These are phyloP conservation scores for Momotus momota DNA, from an alignment of 2,797 vertebrate genomes.

Conservation along the genomic window DNA sequence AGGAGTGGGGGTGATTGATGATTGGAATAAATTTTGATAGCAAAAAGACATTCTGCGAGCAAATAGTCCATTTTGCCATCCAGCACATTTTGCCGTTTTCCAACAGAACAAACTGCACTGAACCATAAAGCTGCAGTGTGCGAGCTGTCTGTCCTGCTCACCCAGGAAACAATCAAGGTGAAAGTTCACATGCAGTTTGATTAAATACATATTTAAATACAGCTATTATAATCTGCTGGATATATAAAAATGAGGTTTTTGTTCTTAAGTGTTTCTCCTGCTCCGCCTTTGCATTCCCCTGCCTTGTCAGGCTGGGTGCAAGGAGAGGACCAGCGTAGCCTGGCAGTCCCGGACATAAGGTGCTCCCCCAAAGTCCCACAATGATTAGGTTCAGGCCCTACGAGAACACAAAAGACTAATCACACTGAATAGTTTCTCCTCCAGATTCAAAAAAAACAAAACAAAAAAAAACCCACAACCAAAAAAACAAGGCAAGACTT, in stretches of 20 bases:
- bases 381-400: background rate
- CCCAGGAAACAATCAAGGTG: background rate
- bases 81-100: background rate
- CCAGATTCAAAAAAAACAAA: background rate
- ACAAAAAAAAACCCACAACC: background rate
- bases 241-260: background rate
- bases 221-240: background rate
- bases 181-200: background rate
- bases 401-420: background rate
- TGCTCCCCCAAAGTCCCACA: background rate
- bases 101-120: background rate
- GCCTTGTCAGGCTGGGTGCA: background rate
- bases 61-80: background rate
- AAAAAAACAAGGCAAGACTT: background rate
- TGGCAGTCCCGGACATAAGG: background rate
- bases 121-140: background rate
- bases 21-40: background rate
- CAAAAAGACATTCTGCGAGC: background rate
- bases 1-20: background rate
- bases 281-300: background rate
- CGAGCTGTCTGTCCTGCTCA: background rate
- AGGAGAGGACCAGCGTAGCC: background rate
- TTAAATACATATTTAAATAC: background rate
- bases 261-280: accelerated
- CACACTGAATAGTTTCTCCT: background rate